These are phyloP conservation scores for Lucifuga dentata DNA, from an alignment of 2,113 vertebrate genomes.

Conservation along the genomic window DNA sequence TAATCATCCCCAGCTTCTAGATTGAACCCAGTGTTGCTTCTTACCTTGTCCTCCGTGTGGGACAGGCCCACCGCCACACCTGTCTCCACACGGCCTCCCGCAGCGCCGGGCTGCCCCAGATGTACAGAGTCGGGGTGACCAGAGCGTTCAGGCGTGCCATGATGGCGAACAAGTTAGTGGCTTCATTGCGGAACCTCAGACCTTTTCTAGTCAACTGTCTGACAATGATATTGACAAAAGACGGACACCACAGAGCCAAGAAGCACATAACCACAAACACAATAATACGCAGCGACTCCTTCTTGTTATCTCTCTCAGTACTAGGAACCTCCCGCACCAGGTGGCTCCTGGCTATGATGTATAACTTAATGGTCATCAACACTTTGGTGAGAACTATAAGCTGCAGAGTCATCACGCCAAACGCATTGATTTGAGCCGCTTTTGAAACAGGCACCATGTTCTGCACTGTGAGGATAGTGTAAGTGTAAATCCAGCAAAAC, in stretches of 20 bases:
- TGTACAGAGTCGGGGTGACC: conserved; percentile 79
- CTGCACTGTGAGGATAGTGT: conserved; percentile 75
- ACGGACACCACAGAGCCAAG: conserved; percentile 80
- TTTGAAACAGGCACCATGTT: conserved; percentile 75
- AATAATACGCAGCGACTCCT: conserved; percentile 82
- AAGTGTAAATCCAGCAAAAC: conserved; percentile 82
- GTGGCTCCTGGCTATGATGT: conserved; percentile 79
- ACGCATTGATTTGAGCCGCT: conserved; percentile 80
- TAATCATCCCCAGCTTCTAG: no score
- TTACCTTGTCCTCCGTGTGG: conserved; percentile 43
- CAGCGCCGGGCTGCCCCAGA: conserved; percentile 82
- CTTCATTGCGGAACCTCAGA: conserved; percentile 79
- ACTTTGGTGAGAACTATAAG: conserved; percentile 79
- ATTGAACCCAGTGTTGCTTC: not conserved
- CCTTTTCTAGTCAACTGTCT: conserved; percentile 73
- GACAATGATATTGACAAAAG: conserved; percentile 82
- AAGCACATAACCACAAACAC: conserved; percentile 83
- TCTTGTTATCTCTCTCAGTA: conserved; percentile 76
- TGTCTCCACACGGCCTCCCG: conserved; percentile 71
- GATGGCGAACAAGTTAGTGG: conserved; percentile 80
- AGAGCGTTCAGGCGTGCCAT: conserved; percentile 82
- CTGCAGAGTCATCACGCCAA: conserved; percentile 79
- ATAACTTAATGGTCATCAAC: conserved; percentile 82
- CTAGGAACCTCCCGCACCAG: conserved; percentile 75
- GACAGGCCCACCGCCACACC: conserved; percentile 71